These are phyloP conservation scores for Nemotelus pantherinus DNA, from an alignment of 2,888 invertebrate species.

Conservation along the genomic window DNA sequence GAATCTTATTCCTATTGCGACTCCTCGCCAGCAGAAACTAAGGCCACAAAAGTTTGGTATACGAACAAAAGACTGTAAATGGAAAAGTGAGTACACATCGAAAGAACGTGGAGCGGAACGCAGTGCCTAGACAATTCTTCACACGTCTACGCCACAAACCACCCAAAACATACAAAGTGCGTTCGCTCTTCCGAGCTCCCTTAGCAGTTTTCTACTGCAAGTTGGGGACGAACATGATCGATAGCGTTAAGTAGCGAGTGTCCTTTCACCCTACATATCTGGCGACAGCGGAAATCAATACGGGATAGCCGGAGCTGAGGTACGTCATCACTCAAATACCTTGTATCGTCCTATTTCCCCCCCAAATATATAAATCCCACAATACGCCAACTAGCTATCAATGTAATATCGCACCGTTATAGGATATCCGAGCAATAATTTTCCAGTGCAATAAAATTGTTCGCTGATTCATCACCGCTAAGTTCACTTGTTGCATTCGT, in stretches of 20 bases:
- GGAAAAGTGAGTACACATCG: no score
- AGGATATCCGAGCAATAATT: constrained; percentile 14
- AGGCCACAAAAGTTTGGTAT: no score
- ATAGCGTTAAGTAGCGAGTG: not conserved
- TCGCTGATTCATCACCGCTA: constrained; percentile 33
- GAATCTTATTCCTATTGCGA: no score
- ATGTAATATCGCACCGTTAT: not conserved
- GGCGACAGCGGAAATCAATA: constrained; percentile 37
- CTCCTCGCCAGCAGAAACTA: no score
- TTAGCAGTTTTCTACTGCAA: not conserved
- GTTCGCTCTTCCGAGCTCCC: not conserved
- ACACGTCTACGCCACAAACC: not conserved
- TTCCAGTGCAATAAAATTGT: not conserved
- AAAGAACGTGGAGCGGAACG: no score
- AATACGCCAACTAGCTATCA: not conserved
- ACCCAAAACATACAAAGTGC: not conserved
- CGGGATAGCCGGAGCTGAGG: not conserved
- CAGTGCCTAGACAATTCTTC: no score
- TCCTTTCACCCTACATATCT: not conserved
- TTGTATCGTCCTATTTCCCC: not conserved
- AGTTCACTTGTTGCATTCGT: constrained; percentile 37
- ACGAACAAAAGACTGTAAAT: no score
- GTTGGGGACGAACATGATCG: not conserved
- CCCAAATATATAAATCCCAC: not conserved
- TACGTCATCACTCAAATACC: constrained; percentile 9